These are phyloP conservation scores for Pristionchus exspectatus DNA, from an alignment of 2,888 invertebrate species.

Conservation along the genomic window DNA sequence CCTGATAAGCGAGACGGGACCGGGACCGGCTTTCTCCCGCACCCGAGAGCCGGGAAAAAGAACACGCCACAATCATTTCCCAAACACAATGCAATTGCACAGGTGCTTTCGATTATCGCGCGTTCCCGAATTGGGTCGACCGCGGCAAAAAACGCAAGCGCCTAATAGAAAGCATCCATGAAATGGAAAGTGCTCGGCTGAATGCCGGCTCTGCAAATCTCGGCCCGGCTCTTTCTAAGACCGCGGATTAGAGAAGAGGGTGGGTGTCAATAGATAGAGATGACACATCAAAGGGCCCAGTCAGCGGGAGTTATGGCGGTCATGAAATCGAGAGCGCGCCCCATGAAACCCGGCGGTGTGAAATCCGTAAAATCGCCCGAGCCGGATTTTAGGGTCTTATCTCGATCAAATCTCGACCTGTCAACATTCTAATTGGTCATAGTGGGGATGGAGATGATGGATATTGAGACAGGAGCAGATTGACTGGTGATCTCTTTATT, in stretches of 20 bases:
- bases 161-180: neutral
- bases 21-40: slow-evolving; percentile 3
- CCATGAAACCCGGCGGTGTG: neutral
- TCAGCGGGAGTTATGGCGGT: slow-evolving; percentile 48
- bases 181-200: neutral
- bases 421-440: neutral
- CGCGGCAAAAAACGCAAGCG: neutral
- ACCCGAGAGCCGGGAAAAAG: slow-evolving; percentile 18
- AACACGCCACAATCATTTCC: no score
- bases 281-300: neutral
- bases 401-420: neutral
- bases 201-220: neutral
- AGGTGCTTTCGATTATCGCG: slow-evolving; percentile 9
- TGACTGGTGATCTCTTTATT: no score
- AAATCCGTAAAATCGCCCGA: slow-evolving; percentile 22
- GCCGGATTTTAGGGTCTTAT: slow-evolving; percentile 39
- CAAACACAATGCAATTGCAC: slow-evolving; percentile 7
- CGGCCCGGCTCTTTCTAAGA: slow-evolving; percentile 39
- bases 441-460: neutral
- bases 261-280: slow-evolving; percentile 39
- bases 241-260: neutral
- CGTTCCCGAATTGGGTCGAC: slow-evolving; percentile 11
- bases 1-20: neutral
- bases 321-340: neutral
- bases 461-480: neutral